Base-by-base conservation (phyloP, 2,113 vertebrate species). In the Urocolius indicus region DNA sequence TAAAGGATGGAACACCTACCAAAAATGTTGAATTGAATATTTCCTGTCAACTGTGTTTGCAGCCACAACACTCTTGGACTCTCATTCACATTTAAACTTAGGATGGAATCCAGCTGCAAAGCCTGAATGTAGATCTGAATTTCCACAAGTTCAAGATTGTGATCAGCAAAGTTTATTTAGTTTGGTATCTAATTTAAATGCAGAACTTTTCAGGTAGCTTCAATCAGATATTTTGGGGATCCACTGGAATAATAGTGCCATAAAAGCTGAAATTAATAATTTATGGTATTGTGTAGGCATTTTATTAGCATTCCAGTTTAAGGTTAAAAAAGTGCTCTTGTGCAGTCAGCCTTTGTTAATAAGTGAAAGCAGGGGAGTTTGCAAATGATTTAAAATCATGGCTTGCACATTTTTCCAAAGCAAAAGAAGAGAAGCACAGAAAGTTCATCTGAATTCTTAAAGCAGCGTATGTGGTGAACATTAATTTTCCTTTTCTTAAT, bases 191-290 rank as follows among this genome's bases (percentile, higher is more conserved):
- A 84, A 93, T 88, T 96, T 93, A 95, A 96, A 96, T 63, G 83
- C 59, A 93, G 54, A 89, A 84, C 72, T 95, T 97, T 97, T 84
- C 95, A 89, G 94, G 90, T 94, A 97, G 97, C 94, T 96, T 90
- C 88, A 96, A 52, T 97, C 93, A 97, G 95, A 96, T 96, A 95
- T 85, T 94, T 61, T 90, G 78, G 93, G 76, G 93, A 97, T 96
- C 76, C 92, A 94, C 79, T 95, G 87, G 72, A 95, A 96, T 95
- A 95, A 73, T 38, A 84, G 62, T 2, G 2, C 59, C 90, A 90
- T 93, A 97, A 97, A 95, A 97, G 52, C 76, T 89, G 76, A 93
- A 97, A 96, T 97, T 79, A 96, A 96, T 96, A 81, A 74, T 96
- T 84, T 91, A 75, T 96, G 88, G 82, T 93, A 96, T 89, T 11